Base-by-base conservation (phyloP, 2,113 vertebrate genomes). In the Macroglossus sobrinus region DNA sequence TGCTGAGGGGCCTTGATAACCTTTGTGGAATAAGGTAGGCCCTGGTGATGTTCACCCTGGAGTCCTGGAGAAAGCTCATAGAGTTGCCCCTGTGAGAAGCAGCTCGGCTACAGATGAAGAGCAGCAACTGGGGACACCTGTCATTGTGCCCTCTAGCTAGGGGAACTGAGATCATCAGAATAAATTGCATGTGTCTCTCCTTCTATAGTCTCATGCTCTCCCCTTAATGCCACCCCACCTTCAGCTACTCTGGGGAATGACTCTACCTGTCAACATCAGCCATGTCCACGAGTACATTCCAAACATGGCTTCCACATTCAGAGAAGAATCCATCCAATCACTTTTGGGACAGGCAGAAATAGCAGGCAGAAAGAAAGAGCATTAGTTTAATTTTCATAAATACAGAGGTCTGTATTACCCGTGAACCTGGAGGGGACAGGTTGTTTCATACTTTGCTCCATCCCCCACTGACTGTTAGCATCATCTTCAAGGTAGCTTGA, bases 221-320 rank as follows among this genome's bases (percentile, higher is more conserved):
- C 10, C n/a, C 28, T 15, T 24, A 19, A 9, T 2, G 3, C 7
- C 0, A 0, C 35, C 33, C 61, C 57, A 7, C 30, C 26, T 47
- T 16, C 59, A 50, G 78, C 63, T 61, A 7, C 53, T 53, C 57
- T 30, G 4, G 26, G 35, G 7, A 86, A 7, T 28, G 55, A 45
- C 61, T 6, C 0, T 14, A 9, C 38, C 1, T n/a, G 6, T 50
- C 59, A 26, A 26, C 2, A 8, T 6, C 19, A 86, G 68, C n/a
- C 35, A 13, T 21, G 18, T n/a, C n/a, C n/a, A n/a, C n/a, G n/a
- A n/a, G n/a, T n/a, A n/a, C n/a, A n/a, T 74, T 40, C 85, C 22
- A 75, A 74, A 66, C 7, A 30, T 28, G 21, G 33, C 26, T 68
- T 85, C 72, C 78, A 86, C 30, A 64, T 28, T 38, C 33, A 16